Evolutionary conservation across 1,140 invertebrate species (phyloP).

Genomic region (Camponotus pennsylvanicus): DNA sequence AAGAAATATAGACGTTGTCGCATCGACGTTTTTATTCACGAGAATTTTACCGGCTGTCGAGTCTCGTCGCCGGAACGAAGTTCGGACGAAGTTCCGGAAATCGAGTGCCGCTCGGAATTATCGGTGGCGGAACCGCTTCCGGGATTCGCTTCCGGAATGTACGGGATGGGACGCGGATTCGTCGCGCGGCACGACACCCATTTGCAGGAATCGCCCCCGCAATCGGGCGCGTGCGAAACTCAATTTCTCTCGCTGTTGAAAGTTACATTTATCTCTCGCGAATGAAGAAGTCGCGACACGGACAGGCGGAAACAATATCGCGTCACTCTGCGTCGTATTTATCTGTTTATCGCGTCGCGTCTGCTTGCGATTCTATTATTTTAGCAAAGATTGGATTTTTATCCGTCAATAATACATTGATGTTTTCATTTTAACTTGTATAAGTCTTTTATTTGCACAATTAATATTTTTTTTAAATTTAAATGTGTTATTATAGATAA

Average conservation of each 20-base stretch:
- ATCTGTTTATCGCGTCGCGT: constrained; percentile 16
- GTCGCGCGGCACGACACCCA: background rate
- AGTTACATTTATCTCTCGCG: constrained; percentile 38
- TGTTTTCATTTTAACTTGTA: background rate
- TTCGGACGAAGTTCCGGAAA: constrained; percentile 54
- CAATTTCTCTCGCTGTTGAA: constrained; percentile 9
- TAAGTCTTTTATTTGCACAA: background rate
- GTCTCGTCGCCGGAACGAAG: constrained; percentile 29
- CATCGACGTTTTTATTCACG: constrained; percentile 24
- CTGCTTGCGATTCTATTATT: background rate
- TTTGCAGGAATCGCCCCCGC: constrained; percentile 39
- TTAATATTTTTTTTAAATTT: background rate
- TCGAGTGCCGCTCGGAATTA: constrained; percentile 50
- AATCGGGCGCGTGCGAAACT: constrained; percentile 24
- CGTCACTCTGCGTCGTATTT: background rate
- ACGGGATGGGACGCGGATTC: constrained; percentile 28
- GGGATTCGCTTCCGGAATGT: constrained; percentile 48
- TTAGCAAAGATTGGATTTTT: background rate
- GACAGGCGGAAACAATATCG: background rate
- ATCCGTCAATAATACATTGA: background rate
- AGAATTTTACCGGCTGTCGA: constrained; percentile 21
- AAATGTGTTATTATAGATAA: background rate
- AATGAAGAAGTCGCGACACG: constrained; percentile 3
- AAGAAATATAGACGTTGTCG: background rate
- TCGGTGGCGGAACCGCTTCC: constrained; percentile 26